A percentile compares a stretch with the other conserved stretches of the same genome.
Conservation (phyloP, 23 tunicate species). For the Styela clava region DNA sequence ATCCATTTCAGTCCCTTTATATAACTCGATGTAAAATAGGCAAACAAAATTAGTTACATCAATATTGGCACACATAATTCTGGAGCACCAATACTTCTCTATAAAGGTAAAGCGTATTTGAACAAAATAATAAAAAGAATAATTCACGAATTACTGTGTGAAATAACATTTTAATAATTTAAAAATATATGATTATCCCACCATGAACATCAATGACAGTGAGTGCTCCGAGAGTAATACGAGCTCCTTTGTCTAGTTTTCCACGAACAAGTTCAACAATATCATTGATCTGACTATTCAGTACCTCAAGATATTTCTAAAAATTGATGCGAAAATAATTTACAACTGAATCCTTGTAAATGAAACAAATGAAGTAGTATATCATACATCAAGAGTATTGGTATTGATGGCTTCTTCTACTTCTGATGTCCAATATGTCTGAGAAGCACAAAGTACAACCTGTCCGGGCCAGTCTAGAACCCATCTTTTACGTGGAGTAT, state of each 20-base stretch:
- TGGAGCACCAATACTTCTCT: no score
- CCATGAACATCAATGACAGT: constrained; percentile 96
- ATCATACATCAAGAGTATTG: constrained; percentile 59
- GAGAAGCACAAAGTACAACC: constrained; percentile 77
- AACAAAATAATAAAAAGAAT: no score
- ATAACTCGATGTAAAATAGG: no score
- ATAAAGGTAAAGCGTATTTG: no score
- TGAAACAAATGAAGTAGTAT: background rate
- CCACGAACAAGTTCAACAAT: constrained; percentile 92
- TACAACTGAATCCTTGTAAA: background rate
- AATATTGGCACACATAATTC: no score
- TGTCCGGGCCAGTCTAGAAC: constrained; percentile 96
- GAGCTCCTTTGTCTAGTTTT: constrained; percentile 78
- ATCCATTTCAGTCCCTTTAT: no score
- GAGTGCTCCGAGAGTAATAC: constrained; percentile 78
- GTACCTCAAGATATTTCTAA: constrained; percentile 68
- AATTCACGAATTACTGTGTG: no score
- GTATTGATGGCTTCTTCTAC: constrained; percentile 89
- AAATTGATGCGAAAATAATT: background rate
- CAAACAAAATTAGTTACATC: no score
- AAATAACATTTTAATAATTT: no score
- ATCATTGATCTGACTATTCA: constrained; percentile 88
- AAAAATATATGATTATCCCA: no score
- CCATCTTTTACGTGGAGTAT: constrained; percentile 68
- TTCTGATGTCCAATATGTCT: constrained; percentile 90